Conservation (phyloP, 2,113 vertebrate genomes). For the Hemiprocne comata region DNA sequence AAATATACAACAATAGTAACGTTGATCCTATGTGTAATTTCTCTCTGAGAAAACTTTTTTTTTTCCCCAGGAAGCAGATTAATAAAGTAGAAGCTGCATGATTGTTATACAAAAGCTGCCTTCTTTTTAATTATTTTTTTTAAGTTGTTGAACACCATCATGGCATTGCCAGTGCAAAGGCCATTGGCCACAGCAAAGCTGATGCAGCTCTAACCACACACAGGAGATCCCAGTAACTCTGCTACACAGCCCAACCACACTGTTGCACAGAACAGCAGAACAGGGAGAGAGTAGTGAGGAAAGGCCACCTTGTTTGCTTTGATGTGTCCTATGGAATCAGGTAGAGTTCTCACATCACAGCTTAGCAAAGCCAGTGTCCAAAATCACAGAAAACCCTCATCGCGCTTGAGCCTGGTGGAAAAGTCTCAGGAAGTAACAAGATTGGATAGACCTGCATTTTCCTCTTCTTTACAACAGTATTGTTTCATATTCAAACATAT, state of each 20-base stretch:
- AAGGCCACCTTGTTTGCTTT: background rate
- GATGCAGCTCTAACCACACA: background rate
- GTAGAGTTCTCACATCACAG: background rate
- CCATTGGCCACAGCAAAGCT: background rate
- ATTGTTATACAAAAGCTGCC: background rate
- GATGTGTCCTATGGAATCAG: background rate
- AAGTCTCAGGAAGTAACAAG: background rate
- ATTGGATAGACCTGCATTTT: background rate
- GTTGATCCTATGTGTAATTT: background rate
- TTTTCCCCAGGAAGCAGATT: background rate
- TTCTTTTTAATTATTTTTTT: background rate
- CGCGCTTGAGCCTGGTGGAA: background rate
- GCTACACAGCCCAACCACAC: background rate
- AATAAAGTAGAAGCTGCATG: background rate
- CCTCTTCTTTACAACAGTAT: background rate
- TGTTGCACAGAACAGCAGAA: background rate
- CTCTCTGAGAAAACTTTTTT: background rate
- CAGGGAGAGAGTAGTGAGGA: background rate
- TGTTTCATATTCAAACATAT: background rate
- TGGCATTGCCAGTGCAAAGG: background rate
- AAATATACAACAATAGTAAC: background rate
- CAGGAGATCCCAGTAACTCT: background rate
- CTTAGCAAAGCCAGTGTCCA: background rate
- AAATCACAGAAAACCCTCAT: background rate
- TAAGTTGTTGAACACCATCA: background rate